Conservation (phyloP, 2,797 vertebrate genomes). For the Chelidonichthys spinosus region DNA sequence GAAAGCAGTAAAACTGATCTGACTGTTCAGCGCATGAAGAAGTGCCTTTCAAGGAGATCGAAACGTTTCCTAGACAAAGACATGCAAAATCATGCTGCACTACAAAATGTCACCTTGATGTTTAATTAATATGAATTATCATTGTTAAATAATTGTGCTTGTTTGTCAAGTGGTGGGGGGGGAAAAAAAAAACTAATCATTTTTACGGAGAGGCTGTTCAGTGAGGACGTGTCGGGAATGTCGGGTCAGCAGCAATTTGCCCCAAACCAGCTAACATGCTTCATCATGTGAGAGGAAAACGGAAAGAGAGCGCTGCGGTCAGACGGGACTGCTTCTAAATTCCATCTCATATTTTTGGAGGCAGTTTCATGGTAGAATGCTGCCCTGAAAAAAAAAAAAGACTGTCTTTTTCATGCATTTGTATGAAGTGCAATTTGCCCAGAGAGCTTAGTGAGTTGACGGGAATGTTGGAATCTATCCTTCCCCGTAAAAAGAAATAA, state of each 20-base stretch:
- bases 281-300: constrained; percentile 50
- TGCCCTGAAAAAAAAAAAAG: constrained; percentile 70
- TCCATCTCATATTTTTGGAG: constrained; percentile 41
- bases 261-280: constrained; percentile 44
- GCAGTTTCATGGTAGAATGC: constrained; percentile 45
- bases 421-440: constrained; percentile 55
- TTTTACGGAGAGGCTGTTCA: constrained; percentile 32
- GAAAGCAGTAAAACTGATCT: constrained; percentile 32
- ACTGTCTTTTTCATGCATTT: constrained; percentile 62
- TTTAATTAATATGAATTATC: constrained; percentile 53
- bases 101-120: constrained; percentile 36
- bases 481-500: constrained; percentile 45
- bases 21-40: constrained; percentile 40
- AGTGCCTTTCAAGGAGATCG: constrained; percentile 61
- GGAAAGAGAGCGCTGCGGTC: constrained; percentile 28
- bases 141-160: constrained; percentile 30
- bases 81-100: constrained; percentile 43
- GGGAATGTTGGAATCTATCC: constrained; percentile 52
- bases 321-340: constrained; percentile 45
- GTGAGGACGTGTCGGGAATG: constrained; percentile 44
- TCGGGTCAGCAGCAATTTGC: constrained; percentile 40
- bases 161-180: constrained; percentile 24
- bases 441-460: constrained; percentile 40
- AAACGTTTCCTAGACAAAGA: constrained; percentile 16
- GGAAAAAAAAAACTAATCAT: constrained; percentile 1